These are phyloP conservation scores for Pangasius larnaudii DNA, from an alignment of 2,797 vertebrate genomes.

Conservation along the genomic window DNA sequence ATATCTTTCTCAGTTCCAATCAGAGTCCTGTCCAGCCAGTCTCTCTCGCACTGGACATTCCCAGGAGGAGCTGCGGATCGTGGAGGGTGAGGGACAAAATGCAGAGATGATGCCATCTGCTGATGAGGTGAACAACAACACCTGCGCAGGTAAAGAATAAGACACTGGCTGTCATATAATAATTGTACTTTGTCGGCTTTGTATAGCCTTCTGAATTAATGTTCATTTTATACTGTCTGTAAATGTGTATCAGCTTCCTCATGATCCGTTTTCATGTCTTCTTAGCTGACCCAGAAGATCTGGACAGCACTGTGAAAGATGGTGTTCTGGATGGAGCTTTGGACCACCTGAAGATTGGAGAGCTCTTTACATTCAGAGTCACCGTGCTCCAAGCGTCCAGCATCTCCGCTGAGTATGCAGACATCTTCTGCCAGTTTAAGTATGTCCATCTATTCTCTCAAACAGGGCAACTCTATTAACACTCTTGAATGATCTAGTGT, in stretches of 20 bases:
- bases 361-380: slow-evolving; percentile 93
- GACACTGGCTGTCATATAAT: background rate
- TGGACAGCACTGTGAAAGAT: slow-evolving; percentile 84
- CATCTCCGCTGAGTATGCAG: slow-evolving; percentile 94
- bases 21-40: slow-evolving; percentile 83
- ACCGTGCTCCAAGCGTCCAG: slow-evolving; percentile 95
- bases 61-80: slow-evolving; percentile 93
- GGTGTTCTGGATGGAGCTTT: slow-evolving; percentile 74
- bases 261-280: background rate
- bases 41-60: slow-evolving; percentile 87
- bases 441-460: slow-evolving; percentile 61
- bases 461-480: background rate
- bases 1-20: slow-evolving; percentile 83
- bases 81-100: slow-evolving; percentile 92
- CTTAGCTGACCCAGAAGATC: slow-evolving; percentile 79
- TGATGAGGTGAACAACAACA: slow-evolving; percentile 98
- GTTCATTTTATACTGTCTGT: background rate
- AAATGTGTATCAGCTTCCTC: background rate
- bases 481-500: background rate
- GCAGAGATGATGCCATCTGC: slow-evolving; percentile 84
- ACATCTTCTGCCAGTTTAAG: slow-evolving; percentile 99
- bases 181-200: background rate
- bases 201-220: background rate
- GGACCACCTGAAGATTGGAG: slow-evolving; percentile 89
- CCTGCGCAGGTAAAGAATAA: slow-evolving; percentile 81